Conservation (phyloP, 2,888 invertebrate species). For the Suillia variegata region DNA sequence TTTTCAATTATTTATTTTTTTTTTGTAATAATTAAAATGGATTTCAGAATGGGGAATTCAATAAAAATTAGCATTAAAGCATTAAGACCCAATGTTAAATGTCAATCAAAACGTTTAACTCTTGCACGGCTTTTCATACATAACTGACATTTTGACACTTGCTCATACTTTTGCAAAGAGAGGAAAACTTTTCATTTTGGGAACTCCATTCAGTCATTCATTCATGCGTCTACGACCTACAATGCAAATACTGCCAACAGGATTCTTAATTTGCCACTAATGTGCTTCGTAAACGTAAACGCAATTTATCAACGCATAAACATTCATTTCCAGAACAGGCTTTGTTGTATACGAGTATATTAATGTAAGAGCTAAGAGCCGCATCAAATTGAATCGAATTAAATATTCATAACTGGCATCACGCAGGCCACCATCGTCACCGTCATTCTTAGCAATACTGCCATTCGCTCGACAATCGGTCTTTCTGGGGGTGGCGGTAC, state of each 20-base stretch:
- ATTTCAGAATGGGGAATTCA: too few relatives aligned
- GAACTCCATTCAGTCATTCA: slow-evolving; percentile 9
- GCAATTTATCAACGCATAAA: slow-evolving; percentile 21
- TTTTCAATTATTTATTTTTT: too few relatives aligned
- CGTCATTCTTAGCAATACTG: slow-evolving; percentile 14
- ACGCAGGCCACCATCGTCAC: slow-evolving; percentile 1
- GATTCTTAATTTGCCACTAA: slow-evolving; percentile 3
- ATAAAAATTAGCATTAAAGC: slow-evolving; percentile 47
- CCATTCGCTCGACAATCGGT: slow-evolving; percentile 11
- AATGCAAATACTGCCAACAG: slow-evolving; percentile 4
- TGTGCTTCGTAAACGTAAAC: slow-evolving; percentile 2
- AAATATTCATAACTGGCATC: slow-evolving; percentile 53
- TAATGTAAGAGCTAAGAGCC: slow-evolving; percentile 31
- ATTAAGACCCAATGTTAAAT: slow-evolving; percentile 51
- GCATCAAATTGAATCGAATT: slow-evolving; percentile 43
- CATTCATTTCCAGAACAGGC: slow-evolving; percentile 35
- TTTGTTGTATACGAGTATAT: too few relatives aligned
- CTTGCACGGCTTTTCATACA: slow-evolving; percentile 31
- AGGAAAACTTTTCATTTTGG: slow-evolving; percentile 35
- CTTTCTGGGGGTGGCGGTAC: not conserved
- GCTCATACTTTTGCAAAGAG: slow-evolving; percentile 8
- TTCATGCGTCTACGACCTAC: not conserved
- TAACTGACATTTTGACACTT: slow-evolving; percentile 37
- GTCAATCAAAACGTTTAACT: slow-evolving; percentile 48
- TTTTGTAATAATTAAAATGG: too few relatives aligned